A percentile compares a stretch with the other conserved stretches of the same genome.
Evolutionary conservation across 1,140 invertebrate genomes (phyloP).

Genomic region (Drosophila orosa): DNA sequence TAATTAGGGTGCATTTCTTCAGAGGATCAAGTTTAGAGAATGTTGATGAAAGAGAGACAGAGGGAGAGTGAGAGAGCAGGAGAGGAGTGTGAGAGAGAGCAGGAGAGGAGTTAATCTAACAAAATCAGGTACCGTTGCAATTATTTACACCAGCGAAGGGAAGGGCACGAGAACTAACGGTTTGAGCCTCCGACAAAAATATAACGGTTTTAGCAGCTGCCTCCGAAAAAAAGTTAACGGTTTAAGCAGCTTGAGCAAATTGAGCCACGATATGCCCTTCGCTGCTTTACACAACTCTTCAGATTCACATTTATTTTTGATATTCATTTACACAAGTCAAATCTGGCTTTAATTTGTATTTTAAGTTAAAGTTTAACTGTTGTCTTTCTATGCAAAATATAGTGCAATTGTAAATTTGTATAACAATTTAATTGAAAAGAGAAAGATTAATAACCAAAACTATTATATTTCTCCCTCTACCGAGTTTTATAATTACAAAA

Average conservation of each 20-base stretch:
- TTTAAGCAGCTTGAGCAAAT: too few relatives aligned
- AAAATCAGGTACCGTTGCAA: conserved; percentile 11
- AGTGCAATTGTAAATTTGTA: too few relatives aligned
- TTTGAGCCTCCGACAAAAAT: too few relatives aligned
- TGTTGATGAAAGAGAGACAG: neutral
- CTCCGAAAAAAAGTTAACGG: too few relatives aligned
- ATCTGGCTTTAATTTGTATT: neutral
- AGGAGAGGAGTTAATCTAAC: neutral
- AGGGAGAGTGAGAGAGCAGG: too few relatives aligned
- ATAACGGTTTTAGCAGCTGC: too few relatives aligned
- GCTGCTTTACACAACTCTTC: neutral
- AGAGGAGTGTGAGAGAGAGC: too few relatives aligned
- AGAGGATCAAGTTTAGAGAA: conserved; percentile 28
- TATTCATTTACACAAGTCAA: neutral
- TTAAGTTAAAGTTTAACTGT: neutral
- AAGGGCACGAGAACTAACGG: too few relatives aligned
- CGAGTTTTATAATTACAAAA: neutral
- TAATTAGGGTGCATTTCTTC: conserved; percentile 36
- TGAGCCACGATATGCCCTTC: too few relatives aligned
- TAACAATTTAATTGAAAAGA: too few relatives aligned
- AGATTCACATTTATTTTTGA: neutral
- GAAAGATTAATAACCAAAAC: neutral
- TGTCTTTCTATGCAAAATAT: too few relatives aligned
- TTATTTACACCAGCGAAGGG: conserved; percentile 16
- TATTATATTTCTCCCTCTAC: neutral